Evolutionary conservation across 2,888 invertebrate genomes (phyloP), one percentile per base, ranked within the genome.

Genomic region (Chrysolina haemoptera): DNA sequence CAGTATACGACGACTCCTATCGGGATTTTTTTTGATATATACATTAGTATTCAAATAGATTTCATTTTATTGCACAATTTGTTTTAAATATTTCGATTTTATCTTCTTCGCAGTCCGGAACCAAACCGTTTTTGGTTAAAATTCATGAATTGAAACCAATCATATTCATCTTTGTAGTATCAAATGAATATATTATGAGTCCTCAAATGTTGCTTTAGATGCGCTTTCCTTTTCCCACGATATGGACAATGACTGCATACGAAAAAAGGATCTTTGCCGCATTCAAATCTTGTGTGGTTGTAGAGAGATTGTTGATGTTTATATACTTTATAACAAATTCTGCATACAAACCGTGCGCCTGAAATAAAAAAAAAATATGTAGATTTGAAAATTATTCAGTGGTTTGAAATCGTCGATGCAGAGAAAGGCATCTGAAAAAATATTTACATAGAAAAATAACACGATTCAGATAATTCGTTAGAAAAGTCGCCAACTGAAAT

Each of bases 261-360:
- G 62, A 83, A 80, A 55, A 75, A 70, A 4, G 82, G 82, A 53
- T 73, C 70, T 62, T 81, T 80, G 55, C 81, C 80, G 64, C 84
- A 84, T 68, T 83, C 80, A 66, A 76, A 82, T 62, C 76, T 78
- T 35, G 68, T 71, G 71, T 84, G 83, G 14, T 79, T 80, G 41
- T 73, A 74, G 50, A 81, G 62, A 35, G 87, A 86, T 53, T 84
- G 82, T 74, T 84, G 85, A 75, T 85, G 84, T 78, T 84, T 84
- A 81, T 86, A 86, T 73, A 81, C 91, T 88, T 94, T 95, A 74
- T 93, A 92, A 86, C 95, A 95, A 16, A 9, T 8, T 12, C 2
- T 12, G 20, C 74, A 73, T 59, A 40, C 22, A 20, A 48, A 55
- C 27, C 9, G 12, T 53, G 35, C 0, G 35, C 63, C 72, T 72